Conservation (phyloP, 1,140 invertebrate genomes). For the Pogonus chalceus region DNA sequence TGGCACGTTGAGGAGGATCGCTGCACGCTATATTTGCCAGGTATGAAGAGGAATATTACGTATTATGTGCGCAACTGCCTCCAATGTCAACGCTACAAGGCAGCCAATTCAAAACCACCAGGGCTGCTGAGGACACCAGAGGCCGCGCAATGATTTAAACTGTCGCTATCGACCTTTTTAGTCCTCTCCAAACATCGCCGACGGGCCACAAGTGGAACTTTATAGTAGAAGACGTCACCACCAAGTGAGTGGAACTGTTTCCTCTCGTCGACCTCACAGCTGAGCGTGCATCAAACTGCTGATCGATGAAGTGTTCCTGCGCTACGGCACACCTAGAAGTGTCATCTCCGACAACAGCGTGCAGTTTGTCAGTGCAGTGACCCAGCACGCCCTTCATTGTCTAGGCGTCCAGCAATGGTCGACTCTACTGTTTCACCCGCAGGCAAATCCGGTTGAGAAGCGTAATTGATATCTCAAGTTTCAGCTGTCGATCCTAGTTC, state of each 20-base stretch:
- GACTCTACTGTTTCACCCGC: constrained; percentile 29
- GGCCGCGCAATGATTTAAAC: constrained; percentile 21
- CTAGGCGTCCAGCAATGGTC: constrained; percentile 25
- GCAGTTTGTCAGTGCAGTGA: constrained; percentile 22
- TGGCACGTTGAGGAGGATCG: constrained; percentile 19
- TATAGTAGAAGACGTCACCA: too few species aligned
- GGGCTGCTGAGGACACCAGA: constrained; percentile 25
- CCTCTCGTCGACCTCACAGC: constrained; percentile 1
- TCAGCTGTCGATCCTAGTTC: too few species aligned
- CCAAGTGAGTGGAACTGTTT: constrained; percentile 10
- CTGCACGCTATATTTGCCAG: constrained; percentile 22
- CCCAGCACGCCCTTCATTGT: constrained; percentile 19
- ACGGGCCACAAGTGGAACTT: too few species aligned
- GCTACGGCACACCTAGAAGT: constrained; percentile 20
- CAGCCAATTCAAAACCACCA: constrained; percentile 20
- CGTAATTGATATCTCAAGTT: too few species aligned
- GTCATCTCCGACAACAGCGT: constrained; percentile 25
- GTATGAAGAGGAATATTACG: constrained; percentile 13
- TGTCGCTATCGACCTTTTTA: constrained; percentile 26
- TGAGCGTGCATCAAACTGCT: not conserved
- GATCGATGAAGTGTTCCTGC: constrained; percentile 14
- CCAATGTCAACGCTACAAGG: constrained; percentile 13
- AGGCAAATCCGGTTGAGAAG: constrained; percentile 31
- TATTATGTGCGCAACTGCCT: constrained; percentile 15
- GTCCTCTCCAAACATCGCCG: constrained; percentile 19